Conservation (phyloP, 2,113 vertebrate species). For the Ardeotis arabs region DNA sequence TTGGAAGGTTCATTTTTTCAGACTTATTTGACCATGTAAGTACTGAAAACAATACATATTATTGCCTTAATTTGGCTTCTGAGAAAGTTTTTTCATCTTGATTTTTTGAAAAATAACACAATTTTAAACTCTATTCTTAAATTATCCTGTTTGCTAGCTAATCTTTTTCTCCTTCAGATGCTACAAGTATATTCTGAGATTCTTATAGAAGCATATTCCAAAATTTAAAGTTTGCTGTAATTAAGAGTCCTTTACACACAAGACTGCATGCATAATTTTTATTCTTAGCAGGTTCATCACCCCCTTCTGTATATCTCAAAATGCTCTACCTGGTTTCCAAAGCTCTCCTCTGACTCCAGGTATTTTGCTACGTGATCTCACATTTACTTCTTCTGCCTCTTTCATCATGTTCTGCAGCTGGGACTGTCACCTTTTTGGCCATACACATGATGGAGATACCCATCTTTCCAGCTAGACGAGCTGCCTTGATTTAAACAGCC, state of each 20-base stretch:
- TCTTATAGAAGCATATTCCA: background rate
- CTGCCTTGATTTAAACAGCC: background rate
- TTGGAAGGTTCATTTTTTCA: background rate
- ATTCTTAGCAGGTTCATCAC: background rate
- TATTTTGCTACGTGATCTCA: background rate
- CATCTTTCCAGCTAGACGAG: background rate
- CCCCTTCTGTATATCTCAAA: background rate
- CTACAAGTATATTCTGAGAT: background rate
- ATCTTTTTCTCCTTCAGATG: background rate
- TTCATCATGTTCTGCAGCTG: background rate
- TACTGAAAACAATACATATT: background rate
- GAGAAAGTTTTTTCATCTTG: background rate
- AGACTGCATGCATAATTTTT: background rate
- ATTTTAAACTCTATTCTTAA: background rate
- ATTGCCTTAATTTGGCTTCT: background rate
- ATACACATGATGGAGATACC: background rate
- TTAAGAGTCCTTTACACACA: background rate
- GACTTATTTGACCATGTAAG: background rate
- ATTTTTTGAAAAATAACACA: background rate
- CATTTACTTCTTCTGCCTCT: background rate
- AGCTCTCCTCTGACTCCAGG: background rate
- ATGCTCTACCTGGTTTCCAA: background rate
- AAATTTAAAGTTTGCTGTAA: background rate
- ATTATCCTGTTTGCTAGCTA: background rate
- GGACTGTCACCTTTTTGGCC: background rate